Evolutionary conservation across 2,888 invertebrate genomes (phyloP).

Genomic region (Drosophila neonasuta): DNA sequence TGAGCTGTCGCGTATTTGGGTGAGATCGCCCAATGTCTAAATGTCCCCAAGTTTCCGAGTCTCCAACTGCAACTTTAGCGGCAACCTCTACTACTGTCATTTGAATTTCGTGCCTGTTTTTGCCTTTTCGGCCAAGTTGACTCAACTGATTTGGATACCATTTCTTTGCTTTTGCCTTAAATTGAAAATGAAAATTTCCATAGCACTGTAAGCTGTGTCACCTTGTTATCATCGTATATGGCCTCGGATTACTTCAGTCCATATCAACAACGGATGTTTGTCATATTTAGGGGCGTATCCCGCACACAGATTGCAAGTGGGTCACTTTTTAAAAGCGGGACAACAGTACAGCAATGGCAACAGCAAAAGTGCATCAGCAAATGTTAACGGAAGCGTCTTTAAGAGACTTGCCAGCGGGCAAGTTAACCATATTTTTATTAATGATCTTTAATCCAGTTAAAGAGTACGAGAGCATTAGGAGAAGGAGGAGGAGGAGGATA

Average conservation of each 20-base stretch:
- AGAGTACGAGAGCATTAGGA: conserved; percentile 10
- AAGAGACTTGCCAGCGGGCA: conserved; percentile 15
- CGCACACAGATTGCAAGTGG: conserved; percentile 49
- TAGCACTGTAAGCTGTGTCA: conserved; percentile 37
- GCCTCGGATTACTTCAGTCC: conserved; percentile 29
- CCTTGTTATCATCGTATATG: conserved; percentile 41
- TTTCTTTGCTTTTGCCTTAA: conserved; percentile 38
- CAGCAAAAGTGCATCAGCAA: conserved; percentile 54
- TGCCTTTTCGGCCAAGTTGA: conserved; percentile 48
- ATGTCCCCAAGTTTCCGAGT: conserved; percentile 33
- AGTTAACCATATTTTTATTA: conserved; percentile 51
- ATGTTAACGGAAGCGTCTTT: conserved; percentile 53
- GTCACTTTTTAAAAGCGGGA: conserved; percentile 33
- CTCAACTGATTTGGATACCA: conserved; percentile 38
- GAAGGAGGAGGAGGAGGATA: conserved; percentile 5
- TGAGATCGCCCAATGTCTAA: conserved; percentile 70
- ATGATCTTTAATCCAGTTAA: conserved; percentile 57
- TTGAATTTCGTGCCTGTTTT: conserved; percentile 60
- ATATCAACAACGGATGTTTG: conserved; percentile 52
- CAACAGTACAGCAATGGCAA: conserved; percentile 33
- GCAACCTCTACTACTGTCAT: conserved; percentile 46
- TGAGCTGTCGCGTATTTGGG: conserved; percentile 76
- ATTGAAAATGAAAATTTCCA: conserved; percentile 58
- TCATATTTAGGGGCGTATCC: conserved; percentile 49
- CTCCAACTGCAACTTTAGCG: conserved; percentile 14